Evolutionary conservation across 2,113 vertebrate species (phyloP).

Genomic region (Tetrao urogallus): DNA sequence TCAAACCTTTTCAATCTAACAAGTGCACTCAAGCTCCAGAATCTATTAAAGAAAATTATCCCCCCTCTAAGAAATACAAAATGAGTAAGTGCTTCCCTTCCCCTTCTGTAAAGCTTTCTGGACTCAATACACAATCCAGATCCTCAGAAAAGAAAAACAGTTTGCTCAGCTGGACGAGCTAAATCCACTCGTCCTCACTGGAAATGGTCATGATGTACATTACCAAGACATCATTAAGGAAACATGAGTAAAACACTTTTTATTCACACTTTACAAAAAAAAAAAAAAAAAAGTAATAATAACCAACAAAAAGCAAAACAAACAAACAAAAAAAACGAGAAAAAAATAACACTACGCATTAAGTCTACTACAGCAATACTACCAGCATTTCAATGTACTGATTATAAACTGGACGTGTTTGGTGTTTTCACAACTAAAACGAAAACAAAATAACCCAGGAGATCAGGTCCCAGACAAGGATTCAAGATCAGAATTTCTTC

Average conservation of each 20-base stretch:
- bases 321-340: conserved; percentile 43
- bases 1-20: conserved; percentile 83
- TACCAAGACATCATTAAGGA: conserved; percentile 92
- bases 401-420: conserved; percentile 88
- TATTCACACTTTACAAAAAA: conserved; percentile 97
- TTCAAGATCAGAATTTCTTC: conserved; percentile 78
- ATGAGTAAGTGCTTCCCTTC: conserved; percentile 77
- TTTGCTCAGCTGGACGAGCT: conserved; percentile 70
- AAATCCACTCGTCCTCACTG: conserved; percentile 64
- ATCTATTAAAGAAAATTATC: conserved; percentile 76
- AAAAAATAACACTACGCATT: conserved; percentile 75
- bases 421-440: conserved; percentile 85
- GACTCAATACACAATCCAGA: conserved; percentile 71
- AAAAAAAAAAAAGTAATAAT: conserved; percentile 10
- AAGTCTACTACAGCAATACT: conserved; percentile 88
- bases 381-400: conserved; percentile 89
- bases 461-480: conserved; percentile 84
- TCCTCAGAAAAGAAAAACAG: conserved; percentile 67
- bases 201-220: conserved; percentile 91
- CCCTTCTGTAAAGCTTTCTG: conserved; percentile 75
- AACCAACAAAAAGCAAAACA: conserved; percentile 58
- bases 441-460: conserved; percentile 66
- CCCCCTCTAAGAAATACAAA: conserved; percentile 77
- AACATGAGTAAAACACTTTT: conserved; percentile 94
- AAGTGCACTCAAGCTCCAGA: conserved; percentile 83